Base-by-base conservation (phyloP, 2,888 invertebrate genomes). In the Ennomos quercinarius region DNA sequence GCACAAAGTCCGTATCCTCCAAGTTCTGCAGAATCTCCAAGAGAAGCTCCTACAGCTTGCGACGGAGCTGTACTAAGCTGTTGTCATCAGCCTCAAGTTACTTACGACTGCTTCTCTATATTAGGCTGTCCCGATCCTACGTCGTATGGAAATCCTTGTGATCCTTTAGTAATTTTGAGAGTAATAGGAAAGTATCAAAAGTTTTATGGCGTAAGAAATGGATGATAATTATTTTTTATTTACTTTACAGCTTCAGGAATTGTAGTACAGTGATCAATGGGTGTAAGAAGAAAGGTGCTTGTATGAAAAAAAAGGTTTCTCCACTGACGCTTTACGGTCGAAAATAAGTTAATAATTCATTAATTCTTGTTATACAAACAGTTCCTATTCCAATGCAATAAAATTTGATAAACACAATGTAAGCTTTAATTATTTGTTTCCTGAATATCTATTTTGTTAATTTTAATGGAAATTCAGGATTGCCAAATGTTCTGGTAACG, bases 121-220 rank as follows among this genome's bases (percentile, higher is more conserved):
- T 79, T 83, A 59, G 88, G 88, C 0, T 91, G 90, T 51, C 78
- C 73, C 9, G 94, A 95, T 79, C 89, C 93, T 1, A 67, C 81
- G n/a, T 57, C 84, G 56, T 76, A 84, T 65, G 72, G 83, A 6
- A 74, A 81, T 51, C 89, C 89, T 50, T 91, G 91, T 67, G 78
- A 83, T 8, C 64, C 77, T 6, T 66, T 71, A 44, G 70, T 76
- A 1, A 80, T 89, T 55, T 62, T 83, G 9, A 71, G 63, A 52
- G 82, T 86, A 9, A 77, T 89, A 48, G 73, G 81, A 1, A 83
- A 78, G 55, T 86, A 83, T 57, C 79, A 83, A 57, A 75, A 58
- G 34, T 86, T 72, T 63, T 87, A 88, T 52, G 81, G 77, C 13
- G 77, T 77, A 47, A 73, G 70, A 67, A 73, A 66, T 45, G 74